A percentile compares a stretch with the other conserved stretches of the same genome.
phyloP scores from a whole-genome alignment of 1,140 invertebrate species.

The Drosophila ananassae region DNA sequence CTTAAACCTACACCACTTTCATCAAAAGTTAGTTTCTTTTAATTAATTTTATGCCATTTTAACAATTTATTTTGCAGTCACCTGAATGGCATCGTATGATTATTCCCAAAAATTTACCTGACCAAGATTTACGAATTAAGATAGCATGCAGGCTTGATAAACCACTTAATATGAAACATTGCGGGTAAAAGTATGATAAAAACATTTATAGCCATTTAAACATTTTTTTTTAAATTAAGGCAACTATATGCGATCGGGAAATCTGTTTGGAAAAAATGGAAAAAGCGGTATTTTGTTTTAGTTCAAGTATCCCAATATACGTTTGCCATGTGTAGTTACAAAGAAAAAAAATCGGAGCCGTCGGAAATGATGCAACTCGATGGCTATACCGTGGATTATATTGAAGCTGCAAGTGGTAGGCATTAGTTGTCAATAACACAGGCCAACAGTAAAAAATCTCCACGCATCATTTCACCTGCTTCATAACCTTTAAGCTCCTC shows the following conservation, averaged over 20 bases:
- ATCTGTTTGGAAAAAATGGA: constrained; percentile 99
- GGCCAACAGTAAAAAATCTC: too few species aligned
- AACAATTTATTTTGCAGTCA: constrained; percentile 85
- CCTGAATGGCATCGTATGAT: constrained; percentile 99
- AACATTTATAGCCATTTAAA: neutral
- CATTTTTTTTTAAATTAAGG: constrained; percentile 84
- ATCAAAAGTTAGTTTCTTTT: constrained; percentile 88
- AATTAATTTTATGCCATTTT: neutral
- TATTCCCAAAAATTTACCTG: constrained; percentile 96
- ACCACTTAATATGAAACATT: constrained; percentile 99
- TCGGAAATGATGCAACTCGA: constrained; percentile 99
- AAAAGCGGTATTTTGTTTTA: constrained; percentile 98
- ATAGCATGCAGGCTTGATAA: constrained; percentile 99
- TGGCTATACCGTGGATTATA: constrained; percentile 99
- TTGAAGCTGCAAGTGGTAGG: constrained; percentile 94
- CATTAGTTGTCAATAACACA: constrained; percentile 47
- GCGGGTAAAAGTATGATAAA: constrained; percentile 87
- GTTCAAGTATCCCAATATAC: constrained; percentile 99
- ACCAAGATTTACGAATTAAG: constrained; percentile 98
- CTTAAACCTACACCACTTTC: constrained; percentile 96
- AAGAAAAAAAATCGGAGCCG: constrained; percentile 99
- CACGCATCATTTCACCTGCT: too few species aligned
- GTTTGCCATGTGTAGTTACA: constrained; percentile 99
- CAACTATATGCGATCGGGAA: constrained; percentile 97
- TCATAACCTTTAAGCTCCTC: too few species aligned